phyloP scores from a whole-genome alignment of 1,140 invertebrate species.

The Grapholita molesta region DNA sequence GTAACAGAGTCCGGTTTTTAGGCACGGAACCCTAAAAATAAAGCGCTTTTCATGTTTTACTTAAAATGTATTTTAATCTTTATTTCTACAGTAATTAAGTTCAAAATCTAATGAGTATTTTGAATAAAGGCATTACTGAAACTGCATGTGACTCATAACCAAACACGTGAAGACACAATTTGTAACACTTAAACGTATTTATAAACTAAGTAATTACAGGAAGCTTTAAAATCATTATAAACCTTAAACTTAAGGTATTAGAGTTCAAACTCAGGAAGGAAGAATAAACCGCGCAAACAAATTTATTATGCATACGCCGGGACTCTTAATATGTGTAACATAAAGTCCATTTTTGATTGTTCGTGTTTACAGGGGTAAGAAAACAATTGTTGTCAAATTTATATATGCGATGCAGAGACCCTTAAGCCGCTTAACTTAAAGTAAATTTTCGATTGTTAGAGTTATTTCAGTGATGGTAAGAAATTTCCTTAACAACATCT shows the following conservation, averaged over 20 bases:
- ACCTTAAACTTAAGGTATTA: neutral
- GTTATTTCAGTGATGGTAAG: too few relatives aligned
- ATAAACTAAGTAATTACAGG: neutral
- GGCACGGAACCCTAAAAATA: too few relatives aligned
- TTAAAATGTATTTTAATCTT: neutral
- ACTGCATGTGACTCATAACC: neutral
- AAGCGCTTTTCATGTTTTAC: neutral
- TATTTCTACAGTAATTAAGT: neutral
- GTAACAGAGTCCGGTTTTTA: too few relatives aligned
- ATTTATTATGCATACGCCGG: neutral
- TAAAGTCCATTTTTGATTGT: neutral
- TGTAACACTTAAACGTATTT: neutral
- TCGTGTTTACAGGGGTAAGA: neutral
- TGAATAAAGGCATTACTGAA: neutral
- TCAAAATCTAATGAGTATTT: neutral
- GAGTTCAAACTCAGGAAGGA: neutral
- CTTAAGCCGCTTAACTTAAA: too few relatives aligned
- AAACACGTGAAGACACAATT: neutral
- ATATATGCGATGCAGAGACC: too few relatives aligned
- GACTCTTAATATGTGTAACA: neutral
- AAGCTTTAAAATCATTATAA: neutral
- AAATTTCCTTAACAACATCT: too few relatives aligned
- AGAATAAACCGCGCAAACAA: neutral
- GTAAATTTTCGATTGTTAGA: too few relatives aligned
- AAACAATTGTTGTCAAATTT: too few relatives aligned